These are phyloP conservation scores for Drosophila kokeensis DNA, from an alignment of 2,888 invertebrate species.

Conservation along the genomic window DNA sequence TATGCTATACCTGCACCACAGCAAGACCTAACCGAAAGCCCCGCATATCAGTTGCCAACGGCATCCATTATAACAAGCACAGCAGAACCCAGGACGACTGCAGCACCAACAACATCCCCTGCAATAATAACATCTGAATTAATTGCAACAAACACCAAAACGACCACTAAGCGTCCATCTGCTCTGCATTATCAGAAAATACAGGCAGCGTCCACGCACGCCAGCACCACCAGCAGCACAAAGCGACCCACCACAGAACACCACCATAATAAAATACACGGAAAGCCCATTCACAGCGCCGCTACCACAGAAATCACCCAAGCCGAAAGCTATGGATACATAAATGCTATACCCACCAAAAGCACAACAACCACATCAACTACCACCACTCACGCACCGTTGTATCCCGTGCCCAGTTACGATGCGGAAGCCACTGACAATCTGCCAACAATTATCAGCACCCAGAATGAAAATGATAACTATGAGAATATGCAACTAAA, in stretches of 20 bases:
- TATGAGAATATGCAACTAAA: conserved; percentile 45
- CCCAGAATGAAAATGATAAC: not conserved
- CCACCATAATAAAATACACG: conserved; percentile 51
- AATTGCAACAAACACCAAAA: conserved; percentile 15
- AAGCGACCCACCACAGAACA: conserved; percentile 46
- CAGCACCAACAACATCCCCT: conserved; percentile 36
- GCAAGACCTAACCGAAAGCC: conserved; percentile 12
- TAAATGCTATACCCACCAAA: conserved; percentile 41
- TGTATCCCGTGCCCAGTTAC: conserved; percentile 76
- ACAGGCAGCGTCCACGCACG: conserved; percentile 44
- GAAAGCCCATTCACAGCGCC: conserved; percentile 53
- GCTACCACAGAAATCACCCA: conserved; percentile 44
- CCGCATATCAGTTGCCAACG: conserved; percentile 24
- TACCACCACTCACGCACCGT: conserved; percentile 53
- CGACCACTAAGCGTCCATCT: conserved; percentile 33
- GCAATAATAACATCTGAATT: conserved; percentile 23
- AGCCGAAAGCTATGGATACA: conserved; percentile 53
- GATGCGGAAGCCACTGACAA: conserved; percentile 42
- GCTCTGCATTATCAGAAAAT: conserved; percentile 58
- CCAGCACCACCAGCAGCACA: conserved; percentile 29
- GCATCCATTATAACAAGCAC: conserved; percentile 6
- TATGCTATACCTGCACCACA: not conserved
- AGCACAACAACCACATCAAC: conserved; percentile 45
- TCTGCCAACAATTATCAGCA: conserved; percentile 28
- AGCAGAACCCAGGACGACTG: not conserved